Conservation (phyloP, 2,797 vertebrate genomes). For the Leptoclinus maculatus region DNA sequence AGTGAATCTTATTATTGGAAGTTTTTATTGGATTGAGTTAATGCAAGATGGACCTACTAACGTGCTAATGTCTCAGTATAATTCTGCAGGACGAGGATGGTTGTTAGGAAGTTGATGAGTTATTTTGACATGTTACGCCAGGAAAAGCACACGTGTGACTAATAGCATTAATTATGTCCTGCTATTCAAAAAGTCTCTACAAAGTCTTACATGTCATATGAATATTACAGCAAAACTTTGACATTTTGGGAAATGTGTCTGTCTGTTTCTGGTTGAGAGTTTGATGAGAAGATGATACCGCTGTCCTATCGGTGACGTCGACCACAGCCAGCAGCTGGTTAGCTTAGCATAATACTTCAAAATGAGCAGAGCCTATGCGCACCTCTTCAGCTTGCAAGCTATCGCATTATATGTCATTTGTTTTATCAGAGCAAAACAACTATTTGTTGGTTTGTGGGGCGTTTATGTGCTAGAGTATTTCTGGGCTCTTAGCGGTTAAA, state of each 20-base stretch:
- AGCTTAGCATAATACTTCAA: neutral
- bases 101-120: neutral
- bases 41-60: neutral
- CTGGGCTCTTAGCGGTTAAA: neutral
- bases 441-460: neutral
- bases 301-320: neutral
- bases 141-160: neutral
- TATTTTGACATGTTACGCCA: neutral
- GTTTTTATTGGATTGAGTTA: neutral
- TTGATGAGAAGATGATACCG: neutral
- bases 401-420: too few relatives aligned
- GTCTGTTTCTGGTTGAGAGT: constrained; percentile 2
- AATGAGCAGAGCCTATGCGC: too few relatives aligned
- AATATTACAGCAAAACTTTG: neutral
- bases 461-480: neutral
- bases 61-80: neutral
- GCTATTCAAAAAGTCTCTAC: neutral
- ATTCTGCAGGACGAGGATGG: neutral
- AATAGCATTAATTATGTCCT: neutral
- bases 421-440: neutral
- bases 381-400: too few relatives aligned
- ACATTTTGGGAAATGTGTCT: neutral
- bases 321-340: neutral
- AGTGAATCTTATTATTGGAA: neutral
- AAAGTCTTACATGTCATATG: neutral